Conservation (phyloP, 2,888 invertebrate species). For the Griposia aprilina region DNA sequence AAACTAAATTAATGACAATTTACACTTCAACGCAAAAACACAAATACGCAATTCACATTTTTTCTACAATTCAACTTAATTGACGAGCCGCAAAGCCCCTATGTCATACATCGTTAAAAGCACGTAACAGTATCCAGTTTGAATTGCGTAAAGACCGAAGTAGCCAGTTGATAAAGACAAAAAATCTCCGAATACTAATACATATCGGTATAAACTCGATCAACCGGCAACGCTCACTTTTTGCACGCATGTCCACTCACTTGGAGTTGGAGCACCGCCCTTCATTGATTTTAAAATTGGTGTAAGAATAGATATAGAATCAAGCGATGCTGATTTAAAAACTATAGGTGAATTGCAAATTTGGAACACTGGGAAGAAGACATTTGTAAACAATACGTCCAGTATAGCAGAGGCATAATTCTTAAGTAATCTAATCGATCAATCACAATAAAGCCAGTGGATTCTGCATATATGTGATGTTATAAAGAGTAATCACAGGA, state of each 20-base stretch:
- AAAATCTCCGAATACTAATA: constrained; percentile 68
- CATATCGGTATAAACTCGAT: constrained; percentile 70
- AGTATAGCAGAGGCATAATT: neutral
- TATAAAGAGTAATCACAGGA: constrained; percentile 8
- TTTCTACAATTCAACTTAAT: constrained; percentile 41
- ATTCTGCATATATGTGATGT: neutral
- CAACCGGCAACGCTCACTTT: constrained; percentile 71
- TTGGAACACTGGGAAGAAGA: neutral
- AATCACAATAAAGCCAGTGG: constrained; percentile 1
- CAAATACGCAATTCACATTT: constrained; percentile 15
- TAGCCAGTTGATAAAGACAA: constrained; percentile 66
- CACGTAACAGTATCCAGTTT: constrained; percentile 65
- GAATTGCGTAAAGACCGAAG: constrained; percentile 71
- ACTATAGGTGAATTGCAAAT: neutral
- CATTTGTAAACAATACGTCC: neutral
- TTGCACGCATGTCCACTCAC: constrained; percentile 62
- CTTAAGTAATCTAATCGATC: neutral
- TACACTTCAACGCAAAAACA: constrained; percentile 33
- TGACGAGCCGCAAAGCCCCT: constrained; percentile 51
- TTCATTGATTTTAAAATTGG: constrained; percentile 48
- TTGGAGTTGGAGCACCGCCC: constrained; percentile 55
- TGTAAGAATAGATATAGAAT: constrained; percentile 1
- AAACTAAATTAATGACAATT: constrained; percentile 38
- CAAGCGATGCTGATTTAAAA: neutral
- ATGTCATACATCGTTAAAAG: constrained; percentile 65